Base-by-base conservation (phyloP, 2,113 vertebrate species). In the Psilopsiagon aymara region DNA sequence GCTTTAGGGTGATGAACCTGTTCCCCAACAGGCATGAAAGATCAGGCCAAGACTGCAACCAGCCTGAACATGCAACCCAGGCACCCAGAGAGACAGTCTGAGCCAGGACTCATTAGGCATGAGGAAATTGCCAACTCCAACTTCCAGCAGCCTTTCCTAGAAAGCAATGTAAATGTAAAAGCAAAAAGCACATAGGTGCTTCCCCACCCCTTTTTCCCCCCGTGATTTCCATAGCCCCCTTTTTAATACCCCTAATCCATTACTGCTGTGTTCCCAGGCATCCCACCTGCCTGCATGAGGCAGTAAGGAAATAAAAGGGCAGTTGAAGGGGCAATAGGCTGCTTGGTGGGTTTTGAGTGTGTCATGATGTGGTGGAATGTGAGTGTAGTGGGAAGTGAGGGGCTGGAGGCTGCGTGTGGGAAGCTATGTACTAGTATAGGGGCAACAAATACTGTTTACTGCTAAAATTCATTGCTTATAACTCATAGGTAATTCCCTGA, bases 311-410 rank as follows among this genome's bases (percentile, higher is more conserved):
- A 52, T 64, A 68, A 73, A 76, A 66, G 27, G 28, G 27, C 12
- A 47, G 24, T 2, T 51, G 29, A 17, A 69, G 55, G 10, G 4
- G 4, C 4, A 9, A 19, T 0, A 10, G 51, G 9, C 3, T 63
- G 12, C 3, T 1, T 13, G 4, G 3, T 11, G 16, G 5, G 0
- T 28, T 44, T 59, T 55, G 23, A 5, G 27, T 52, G 2, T 24
- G 33, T 20, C 0, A 0, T 20, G 7, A 17, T 62, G 35, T 5
- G 3, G 37, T 7, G 3, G 27, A 5, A 51, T 21, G 15, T 37
- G 37, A 82, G 67, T 6, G 19, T 1, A 14, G 31, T 5, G 21
- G 52, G 57, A 41, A 68, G 33, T 2, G 3, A 77, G 69, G 7
- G 10, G 10, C 4, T 39, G 24, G 35, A 0, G 51, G 39, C 5